Conservation (phyloP, 2,113 vertebrate species). For the Dasyurus viverrinus region DNA sequence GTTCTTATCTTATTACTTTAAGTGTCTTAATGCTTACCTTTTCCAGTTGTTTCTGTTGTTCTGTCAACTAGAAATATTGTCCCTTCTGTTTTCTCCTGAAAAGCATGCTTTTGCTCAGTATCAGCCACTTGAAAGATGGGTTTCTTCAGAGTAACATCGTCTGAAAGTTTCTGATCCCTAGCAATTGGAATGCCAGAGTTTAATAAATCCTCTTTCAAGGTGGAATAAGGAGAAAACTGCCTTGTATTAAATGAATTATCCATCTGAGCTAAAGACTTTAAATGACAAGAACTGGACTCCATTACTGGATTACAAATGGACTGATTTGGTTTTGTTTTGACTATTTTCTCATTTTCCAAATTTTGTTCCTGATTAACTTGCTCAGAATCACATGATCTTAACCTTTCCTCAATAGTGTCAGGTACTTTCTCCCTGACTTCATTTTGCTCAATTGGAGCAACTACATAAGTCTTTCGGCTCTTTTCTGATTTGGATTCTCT, state of each 20-base stretch:
- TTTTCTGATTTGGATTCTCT: constrained; percentile 30
- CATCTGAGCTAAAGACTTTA: constrained; percentile 37
- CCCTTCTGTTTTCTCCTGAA: constrained; percentile 53
- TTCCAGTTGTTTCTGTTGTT: constrained; percentile 42
- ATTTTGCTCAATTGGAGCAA: constrained; percentile 29
- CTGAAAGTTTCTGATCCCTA: constrained; percentile 36
- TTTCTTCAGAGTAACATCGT: constrained; percentile 38
- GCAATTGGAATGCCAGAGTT: background rate
- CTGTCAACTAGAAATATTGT: background rate
- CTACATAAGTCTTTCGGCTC: constrained; percentile 1
- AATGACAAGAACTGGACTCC: background rate
- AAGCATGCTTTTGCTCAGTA: background rate
- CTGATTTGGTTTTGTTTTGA: constrained; percentile 23
- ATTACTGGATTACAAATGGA: constrained; percentile 44
- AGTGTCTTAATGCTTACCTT: constrained; percentile 74
- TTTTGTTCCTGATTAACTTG: constrained; percentile 30
- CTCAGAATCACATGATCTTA: background rate
- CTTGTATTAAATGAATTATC: constrained; percentile 46
- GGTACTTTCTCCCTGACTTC: constrained; percentile 32
- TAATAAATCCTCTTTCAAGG: constrained; percentile 25
- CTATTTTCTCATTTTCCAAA: constrained; percentile 54
- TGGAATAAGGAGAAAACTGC: constrained; percentile 36
- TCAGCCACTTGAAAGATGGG: constrained; percentile 21
- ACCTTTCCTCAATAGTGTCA: constrained; percentile 8
- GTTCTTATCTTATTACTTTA: constrained; percentile 4